Percentiles rank a stretch among this genome's conserved stretches.
These are phyloP conservation scores for Oeneis ivallda DNA, from an alignment of 2,888 invertebrate species.

Conservation along the genomic window DNA sequence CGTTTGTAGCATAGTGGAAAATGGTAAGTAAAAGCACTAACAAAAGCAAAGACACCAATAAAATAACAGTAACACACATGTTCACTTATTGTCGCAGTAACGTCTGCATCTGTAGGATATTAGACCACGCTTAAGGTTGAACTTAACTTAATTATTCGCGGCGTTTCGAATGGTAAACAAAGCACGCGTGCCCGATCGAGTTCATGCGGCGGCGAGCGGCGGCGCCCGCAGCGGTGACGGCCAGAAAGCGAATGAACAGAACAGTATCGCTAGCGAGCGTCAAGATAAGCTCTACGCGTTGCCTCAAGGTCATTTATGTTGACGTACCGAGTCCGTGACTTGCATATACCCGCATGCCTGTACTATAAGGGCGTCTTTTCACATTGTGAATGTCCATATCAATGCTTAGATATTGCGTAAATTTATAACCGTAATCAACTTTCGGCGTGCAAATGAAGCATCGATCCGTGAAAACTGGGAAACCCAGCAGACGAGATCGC, in stretches of 20 bases:
- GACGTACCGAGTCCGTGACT: conserved; percentile 68
- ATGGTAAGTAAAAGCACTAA: conserved; percentile 57
- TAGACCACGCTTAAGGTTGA: conserved; percentile 21
- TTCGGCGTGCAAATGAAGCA: no score
- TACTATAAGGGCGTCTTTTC: conserved; percentile 48
- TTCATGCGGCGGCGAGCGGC: conserved; percentile 40
- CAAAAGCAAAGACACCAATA: conserved; percentile 55
- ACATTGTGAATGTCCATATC: conserved; percentile 26
- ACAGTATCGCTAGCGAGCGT: conserved; percentile 54
- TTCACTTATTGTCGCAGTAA: conserved; percentile 58
- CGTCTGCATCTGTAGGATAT: conserved; percentile 13
- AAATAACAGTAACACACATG: conserved; percentile 47
- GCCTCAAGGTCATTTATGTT: conserved; percentile 64
- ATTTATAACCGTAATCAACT: background rate
- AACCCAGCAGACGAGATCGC: no score
- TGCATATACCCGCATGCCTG: conserved; percentile 58
- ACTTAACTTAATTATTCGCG: conserved; percentile 30
- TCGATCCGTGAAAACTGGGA: no score
- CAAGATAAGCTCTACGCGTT: conserved; percentile 67
- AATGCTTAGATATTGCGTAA: conserved; percentile 3
- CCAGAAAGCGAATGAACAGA: conserved; percentile 64
- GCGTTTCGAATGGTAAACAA: conserved; percentile 59
- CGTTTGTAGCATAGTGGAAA: conserved; percentile 65
- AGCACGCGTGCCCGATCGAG: conserved; percentile 47
- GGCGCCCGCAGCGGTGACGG: conserved; percentile 46